Conservation (phyloP, 1,140 invertebrate genomes). For the Drosophila suzukii region DNA sequence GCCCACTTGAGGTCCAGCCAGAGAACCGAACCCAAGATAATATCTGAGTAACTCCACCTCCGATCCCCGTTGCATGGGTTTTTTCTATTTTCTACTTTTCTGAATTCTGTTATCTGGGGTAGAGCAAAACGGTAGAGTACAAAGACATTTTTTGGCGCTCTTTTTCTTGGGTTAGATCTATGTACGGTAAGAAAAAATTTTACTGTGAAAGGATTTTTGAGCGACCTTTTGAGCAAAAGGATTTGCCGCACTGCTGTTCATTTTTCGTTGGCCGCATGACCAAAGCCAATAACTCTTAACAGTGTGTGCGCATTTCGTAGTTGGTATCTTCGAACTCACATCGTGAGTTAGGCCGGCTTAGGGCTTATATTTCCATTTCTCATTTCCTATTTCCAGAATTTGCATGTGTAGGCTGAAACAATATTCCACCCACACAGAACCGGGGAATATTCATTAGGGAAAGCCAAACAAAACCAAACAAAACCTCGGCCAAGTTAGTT, state of each 20-base stretch:
- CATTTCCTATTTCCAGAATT: conserved; percentile 58
- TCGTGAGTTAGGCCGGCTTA: conserved; percentile 67
- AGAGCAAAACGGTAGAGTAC: conserved; percentile 30
- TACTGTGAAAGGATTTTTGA: conserved; percentile 68
- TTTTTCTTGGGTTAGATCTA: conserved; percentile 43
- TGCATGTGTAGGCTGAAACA: conserved; percentile 67
- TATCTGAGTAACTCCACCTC: conserved; percentile 42
- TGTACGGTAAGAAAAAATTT: conserved; percentile 35
- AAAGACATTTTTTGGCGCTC: conserved; percentile 73
- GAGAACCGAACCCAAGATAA: conserved; percentile 61
- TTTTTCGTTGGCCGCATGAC: conserved; percentile 49
- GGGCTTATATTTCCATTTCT: conserved; percentile 41
- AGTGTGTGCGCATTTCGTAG: conserved; percentile 75
- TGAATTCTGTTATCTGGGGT: conserved; percentile 45
- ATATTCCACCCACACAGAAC: conserved; percentile 53
- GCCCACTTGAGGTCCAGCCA: conserved; percentile 66
- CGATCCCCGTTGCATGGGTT: conserved; percentile 21
- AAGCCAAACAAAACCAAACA: conserved; percentile 60
- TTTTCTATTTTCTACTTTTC: conserved; percentile 12
- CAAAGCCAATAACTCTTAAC: conserved; percentile 64
- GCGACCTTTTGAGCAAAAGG: conserved; percentile 62
- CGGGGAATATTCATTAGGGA: conserved; percentile 69
- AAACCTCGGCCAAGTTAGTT: conserved; percentile 69
- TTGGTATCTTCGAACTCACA: conserved; percentile 62
- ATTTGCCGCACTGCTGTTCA: conserved; percentile 66